A percentile compares a stretch with the other conserved stretches of the same genome.
Conservation (phyloP, 2,888 invertebrate species). For the Antitype chi region DNA sequence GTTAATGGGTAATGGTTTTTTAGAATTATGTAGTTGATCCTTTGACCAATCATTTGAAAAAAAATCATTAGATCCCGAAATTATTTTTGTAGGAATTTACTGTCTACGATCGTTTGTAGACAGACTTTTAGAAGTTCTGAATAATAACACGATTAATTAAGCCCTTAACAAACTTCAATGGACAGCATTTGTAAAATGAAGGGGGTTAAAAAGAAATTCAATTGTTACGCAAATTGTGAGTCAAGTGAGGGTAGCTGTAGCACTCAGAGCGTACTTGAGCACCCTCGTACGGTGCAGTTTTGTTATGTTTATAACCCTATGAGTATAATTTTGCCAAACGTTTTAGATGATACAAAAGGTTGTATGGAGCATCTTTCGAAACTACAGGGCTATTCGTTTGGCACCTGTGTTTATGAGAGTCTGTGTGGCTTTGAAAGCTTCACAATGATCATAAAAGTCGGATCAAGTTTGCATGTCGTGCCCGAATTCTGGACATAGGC, state of each 20-base stretch:
- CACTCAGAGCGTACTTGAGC: constrained; percentile 31
- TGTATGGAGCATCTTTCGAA: neutral
- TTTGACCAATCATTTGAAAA: neutral
- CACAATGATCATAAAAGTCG: neutral
- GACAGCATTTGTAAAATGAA: constrained; percentile 9
- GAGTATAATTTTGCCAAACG: constrained; percentile 30
- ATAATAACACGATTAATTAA: neutral
- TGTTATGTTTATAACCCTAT: constrained; percentile 40
- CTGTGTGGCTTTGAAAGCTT: neutral
- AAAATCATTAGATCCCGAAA: neutral
- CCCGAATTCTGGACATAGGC: neutral
- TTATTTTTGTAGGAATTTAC: neutral
- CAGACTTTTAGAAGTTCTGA: neutral
- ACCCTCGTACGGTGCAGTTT: constrained; percentile 43
- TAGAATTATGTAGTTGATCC: neutral
- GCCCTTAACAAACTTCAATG: constrained; percentile 13
- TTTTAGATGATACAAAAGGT: constrained; percentile 27
- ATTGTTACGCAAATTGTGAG: constrained; percentile 59
- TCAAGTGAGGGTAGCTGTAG: constrained; percentile 55
- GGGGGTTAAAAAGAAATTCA: constrained; percentile 47
- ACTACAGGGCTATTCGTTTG: neutral
- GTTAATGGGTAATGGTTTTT: constrained; percentile 17
- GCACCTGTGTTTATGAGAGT: neutral
- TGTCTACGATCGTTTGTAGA: neutral
- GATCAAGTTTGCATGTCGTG: neutral